Evolutionary conservation across 2,888 invertebrate genomes (phyloP).

Genomic region (Limnephilus marmoratus): DNA sequence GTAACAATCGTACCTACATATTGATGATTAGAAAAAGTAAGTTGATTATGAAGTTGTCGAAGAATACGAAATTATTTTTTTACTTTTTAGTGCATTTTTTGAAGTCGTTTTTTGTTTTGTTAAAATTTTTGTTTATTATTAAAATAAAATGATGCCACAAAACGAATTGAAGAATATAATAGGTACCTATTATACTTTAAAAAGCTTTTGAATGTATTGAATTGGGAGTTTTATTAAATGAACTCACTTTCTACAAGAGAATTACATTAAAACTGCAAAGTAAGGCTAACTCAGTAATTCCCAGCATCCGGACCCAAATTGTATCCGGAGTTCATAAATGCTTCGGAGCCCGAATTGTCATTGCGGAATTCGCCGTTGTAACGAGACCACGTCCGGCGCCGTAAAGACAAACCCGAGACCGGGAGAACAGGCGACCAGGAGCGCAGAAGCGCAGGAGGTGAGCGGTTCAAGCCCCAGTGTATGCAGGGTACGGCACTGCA

Average conservation of each 20-base stretch:
- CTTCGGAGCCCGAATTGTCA: conserved; percentile 1
- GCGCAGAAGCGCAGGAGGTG: neutral
- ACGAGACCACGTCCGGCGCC: conserved; percentile 15
- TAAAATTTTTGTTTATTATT: too few species aligned
- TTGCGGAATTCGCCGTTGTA: conserved; percentile 19
- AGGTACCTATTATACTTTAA: neutral
- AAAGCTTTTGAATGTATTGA: neutral
- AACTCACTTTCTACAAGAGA: neutral
- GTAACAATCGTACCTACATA: too few species aligned
- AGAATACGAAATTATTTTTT: too few species aligned
- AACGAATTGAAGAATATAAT: too few species aligned
- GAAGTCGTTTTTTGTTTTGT: too few species aligned
- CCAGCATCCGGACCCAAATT: neutral
- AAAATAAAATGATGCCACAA: too few species aligned
- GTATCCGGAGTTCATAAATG: conserved; percentile 11
- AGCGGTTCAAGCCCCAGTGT: neutral
- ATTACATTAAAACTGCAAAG: neutral
- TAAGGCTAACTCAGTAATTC: neutral
- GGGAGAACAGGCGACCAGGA: neutral
- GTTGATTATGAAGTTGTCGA: too few species aligned
- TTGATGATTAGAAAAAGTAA: too few species aligned
- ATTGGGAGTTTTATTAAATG: neutral
- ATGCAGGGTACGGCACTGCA: neutral
- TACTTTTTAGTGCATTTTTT: too few species aligned
- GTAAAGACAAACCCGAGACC: neutral